A percentile compares a stretch with the other conserved stretches of the same genome.
Evolutionary conservation across 2,888 invertebrate genomes (phyloP).

Genomic region (Tenthredo livida): DNA sequence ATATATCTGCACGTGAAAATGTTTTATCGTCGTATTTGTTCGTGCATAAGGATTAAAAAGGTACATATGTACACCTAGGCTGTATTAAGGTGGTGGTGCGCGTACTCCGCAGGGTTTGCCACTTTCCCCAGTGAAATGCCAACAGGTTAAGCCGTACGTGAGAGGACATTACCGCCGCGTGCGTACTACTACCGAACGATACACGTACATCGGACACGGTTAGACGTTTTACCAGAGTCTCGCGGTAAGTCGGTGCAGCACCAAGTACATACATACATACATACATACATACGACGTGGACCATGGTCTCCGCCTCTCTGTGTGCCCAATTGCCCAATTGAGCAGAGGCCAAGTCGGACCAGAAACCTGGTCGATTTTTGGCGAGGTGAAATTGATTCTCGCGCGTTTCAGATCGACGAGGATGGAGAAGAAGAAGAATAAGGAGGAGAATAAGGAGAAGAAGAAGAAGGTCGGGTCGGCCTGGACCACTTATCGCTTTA

Average conservation of each 20-base stretch:
- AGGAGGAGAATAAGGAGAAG: not conserved
- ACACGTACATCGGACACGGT: slow-evolving; percentile 16
- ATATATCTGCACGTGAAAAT: not conserved
- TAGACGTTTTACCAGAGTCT: slow-evolving; percentile 37
- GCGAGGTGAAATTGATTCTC: slow-evolving; percentile 49
- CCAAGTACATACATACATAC: not conserved
- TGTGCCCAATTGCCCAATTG: slow-evolving; percentile 47
- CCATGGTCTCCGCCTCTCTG: not conserved
- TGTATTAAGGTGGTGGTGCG: slow-evolving; percentile 56
- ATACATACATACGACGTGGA: not conserved
- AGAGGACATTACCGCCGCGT: slow-evolving; percentile 45
- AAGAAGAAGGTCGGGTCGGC: slow-evolving; percentile 35
- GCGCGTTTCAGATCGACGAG: slow-evolving; percentile 25
- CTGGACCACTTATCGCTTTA: slow-evolving; percentile 13
- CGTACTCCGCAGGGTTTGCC: slow-evolving; percentile 65
- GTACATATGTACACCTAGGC: slow-evolving; percentile 14
- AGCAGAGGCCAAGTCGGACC: slow-evolving; percentile 47
- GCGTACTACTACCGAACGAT: slow-evolving; percentile 4
- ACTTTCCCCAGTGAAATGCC: slow-evolving; percentile 76
- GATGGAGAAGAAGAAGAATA: not conserved
- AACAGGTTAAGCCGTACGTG: slow-evolving; percentile 66
- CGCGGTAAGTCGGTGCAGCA: slow-evolving; percentile 2
- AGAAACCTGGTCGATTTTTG: slow-evolving; percentile 33
- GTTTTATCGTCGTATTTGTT: not conserved
- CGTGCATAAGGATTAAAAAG: slow-evolving; percentile 22